phyloP scores from a whole-genome alignment of 2,113 vertebrate species.

The Ptilorrhoa leucosticta region DNA sequence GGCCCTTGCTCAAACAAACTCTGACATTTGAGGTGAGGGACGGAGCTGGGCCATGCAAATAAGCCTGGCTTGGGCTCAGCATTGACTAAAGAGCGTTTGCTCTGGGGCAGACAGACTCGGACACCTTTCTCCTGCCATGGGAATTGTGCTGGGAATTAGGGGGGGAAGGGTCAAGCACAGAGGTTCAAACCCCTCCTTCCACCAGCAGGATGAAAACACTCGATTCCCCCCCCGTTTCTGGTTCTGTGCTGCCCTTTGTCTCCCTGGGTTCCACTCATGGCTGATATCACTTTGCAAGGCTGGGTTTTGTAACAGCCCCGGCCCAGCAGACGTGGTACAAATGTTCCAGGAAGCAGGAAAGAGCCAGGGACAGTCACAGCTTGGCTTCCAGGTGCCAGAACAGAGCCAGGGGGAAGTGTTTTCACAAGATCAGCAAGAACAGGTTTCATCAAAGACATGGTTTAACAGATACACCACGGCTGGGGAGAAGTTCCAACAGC shows the following conservation, averaged over 20 bases:
- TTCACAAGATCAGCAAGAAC: neutral
- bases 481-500: neutral
- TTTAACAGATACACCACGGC: neutral
- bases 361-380: neutral
- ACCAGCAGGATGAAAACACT: neutral
- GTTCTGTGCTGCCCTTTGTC: neutral
- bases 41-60: neutral
- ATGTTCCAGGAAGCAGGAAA: neutral
- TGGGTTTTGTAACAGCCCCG: neutral
- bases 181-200: neutral
- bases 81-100: neutral
- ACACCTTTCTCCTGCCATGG: neutral
- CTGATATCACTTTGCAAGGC: neutral
- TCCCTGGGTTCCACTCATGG: neutral
- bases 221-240: neutral
- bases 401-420: neutral
- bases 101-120: neutral
- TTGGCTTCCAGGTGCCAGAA: neutral
- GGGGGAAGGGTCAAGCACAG: neutral
- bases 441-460: neutral
- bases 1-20: neutral
- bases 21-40: neutral
- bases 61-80: neutral
- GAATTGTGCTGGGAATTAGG: neutral
- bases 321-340: neutral